Evolutionary conservation across 2,888 invertebrate species (phyloP).

Genomic region (Sphaeridia pumilis): DNA sequence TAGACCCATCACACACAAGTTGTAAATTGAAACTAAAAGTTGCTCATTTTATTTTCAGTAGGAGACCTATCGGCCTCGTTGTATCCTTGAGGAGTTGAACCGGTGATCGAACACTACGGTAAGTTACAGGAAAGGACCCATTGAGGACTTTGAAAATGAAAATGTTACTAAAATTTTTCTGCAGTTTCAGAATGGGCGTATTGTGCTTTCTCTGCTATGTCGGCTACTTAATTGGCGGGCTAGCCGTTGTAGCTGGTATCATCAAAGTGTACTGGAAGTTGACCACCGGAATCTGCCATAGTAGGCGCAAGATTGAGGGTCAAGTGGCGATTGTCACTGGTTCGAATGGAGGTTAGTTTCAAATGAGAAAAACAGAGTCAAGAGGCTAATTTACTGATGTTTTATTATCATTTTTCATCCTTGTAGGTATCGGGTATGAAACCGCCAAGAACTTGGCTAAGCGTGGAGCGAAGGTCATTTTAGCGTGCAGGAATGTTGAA

Average conservation of each 20-base stretch:
- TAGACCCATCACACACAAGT: too few relatives aligned
- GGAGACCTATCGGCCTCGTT: too few relatives aligned
- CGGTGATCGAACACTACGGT: too few relatives aligned
- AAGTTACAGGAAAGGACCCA: too few relatives aligned
- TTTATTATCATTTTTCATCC: neutral
- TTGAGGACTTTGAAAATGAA: too few relatives aligned
- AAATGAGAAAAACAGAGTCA: too few relatives aligned
- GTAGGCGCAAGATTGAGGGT: slow-evolving; percentile 38
- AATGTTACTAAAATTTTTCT: too few relatives aligned
- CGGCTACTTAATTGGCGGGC: neutral
- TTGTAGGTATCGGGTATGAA: slow-evolving; percentile 38
- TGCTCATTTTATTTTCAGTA: too few relatives aligned
- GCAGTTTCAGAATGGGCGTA: too few relatives aligned
- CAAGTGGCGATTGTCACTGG: slow-evolving; percentile 40
- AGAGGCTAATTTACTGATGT: neutral
- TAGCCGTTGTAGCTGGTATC: neutral
- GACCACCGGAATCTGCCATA: slow-evolving; percentile 37
- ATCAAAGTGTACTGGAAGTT: slow-evolving; percentile 34
- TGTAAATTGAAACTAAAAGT: too few relatives aligned
- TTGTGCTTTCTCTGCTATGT: too few relatives aligned
- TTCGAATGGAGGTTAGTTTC: slow-evolving; percentile 38
- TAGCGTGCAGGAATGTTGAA: slow-evolving; percentile 38
- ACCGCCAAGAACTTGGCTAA: slow-evolving; percentile 38
- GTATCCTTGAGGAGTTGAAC: too few relatives aligned
- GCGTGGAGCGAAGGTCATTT: slow-evolving; percentile 38